Percentiles rank a stretch among this genome's conserved stretches.
Evolutionary conservation across 2,113 vertebrate genomes (phyloP).

Genomic region (Astatotilapia flaviijosephi): DNA sequence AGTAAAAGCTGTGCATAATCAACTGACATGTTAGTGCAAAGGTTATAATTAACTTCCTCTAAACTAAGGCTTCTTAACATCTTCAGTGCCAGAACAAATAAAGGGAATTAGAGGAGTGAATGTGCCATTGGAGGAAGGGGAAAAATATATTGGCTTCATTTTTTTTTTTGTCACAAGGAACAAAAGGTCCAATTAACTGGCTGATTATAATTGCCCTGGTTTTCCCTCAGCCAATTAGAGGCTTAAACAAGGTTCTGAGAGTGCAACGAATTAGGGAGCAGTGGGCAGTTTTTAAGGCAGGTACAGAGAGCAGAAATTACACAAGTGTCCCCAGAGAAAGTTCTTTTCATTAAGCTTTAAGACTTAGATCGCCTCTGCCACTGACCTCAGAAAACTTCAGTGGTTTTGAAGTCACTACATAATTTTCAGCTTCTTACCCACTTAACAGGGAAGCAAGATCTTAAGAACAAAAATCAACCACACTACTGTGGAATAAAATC

Average conservation of each 20-base stretch:
- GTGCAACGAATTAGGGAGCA: conserved; percentile 18
- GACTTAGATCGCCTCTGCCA: neutral
- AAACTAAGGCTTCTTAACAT: conserved; percentile 2
- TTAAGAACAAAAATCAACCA: neutral
- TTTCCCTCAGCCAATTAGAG: conserved; percentile 55
- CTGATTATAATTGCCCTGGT: conserved; percentile 61
- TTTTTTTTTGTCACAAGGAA: conserved; percentile 22
- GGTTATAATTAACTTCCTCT: conserved; percentile 44
- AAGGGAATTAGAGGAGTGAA: neutral
- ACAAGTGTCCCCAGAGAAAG: conserved; percentile 39
- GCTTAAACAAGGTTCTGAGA: conserved; percentile 46
- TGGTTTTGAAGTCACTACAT: neutral
- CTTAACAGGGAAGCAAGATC: neutral
- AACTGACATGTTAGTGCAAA: conserved; percentile 24
- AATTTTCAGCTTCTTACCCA: neutral
- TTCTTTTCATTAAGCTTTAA: conserved; percentile 56
- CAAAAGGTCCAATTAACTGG: conserved; percentile 67
- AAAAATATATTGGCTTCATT: conserved; percentile 8
- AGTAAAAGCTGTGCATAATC: neutral
- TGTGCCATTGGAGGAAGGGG: neutral
- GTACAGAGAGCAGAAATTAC: conserved; percentile 51
- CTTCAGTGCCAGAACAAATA: neutral
- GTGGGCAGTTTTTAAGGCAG: conserved; percentile 41
- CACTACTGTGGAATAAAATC: neutral
- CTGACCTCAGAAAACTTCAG: conserved; percentile 37